These are phyloP conservation scores for Drosophila demipolita DNA, from an alignment of 2,888 invertebrate genomes.

Conservation along the genomic window DNA sequence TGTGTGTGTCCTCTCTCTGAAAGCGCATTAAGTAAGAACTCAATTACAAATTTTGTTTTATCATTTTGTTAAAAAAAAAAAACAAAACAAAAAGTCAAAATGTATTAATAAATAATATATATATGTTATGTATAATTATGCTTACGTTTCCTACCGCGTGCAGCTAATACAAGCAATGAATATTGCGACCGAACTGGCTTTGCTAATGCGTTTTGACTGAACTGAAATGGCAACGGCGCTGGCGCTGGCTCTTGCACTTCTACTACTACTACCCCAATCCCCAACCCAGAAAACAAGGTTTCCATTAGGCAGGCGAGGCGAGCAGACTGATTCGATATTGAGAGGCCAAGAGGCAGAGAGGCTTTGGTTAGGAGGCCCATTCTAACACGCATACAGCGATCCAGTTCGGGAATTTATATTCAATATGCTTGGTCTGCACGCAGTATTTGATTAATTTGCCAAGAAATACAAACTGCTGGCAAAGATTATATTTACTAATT, in stretches of 20 bases:
- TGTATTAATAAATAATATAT: slow-evolving; percentile 21
- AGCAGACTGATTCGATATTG: slow-evolving; percentile 30
- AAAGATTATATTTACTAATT: slow-evolving; percentile 18
- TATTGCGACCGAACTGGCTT: slow-evolving; percentile 56
- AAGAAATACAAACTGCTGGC: slow-evolving; percentile 15
- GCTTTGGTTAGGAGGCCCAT: slow-evolving; percentile 46
- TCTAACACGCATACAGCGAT: slow-evolving; percentile 24
- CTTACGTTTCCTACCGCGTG: slow-evolving; percentile 73
- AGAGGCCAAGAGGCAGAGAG: slow-evolving; percentile 22
- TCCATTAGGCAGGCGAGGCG: slow-evolving; percentile 56
- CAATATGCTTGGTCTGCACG: slow-evolving; percentile 68
- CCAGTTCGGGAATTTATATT: slow-evolving; percentile 59
- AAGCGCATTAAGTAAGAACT: slow-evolving; percentile 80
- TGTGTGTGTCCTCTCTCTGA: slow-evolving; percentile 81
- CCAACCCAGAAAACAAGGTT: slow-evolving; percentile 17
- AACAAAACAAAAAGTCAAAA: neutral
- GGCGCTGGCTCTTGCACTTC: slow-evolving; percentile 45
- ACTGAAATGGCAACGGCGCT: slow-evolving; percentile 46
- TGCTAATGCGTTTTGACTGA: slow-evolving; percentile 36
- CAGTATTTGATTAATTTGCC: slow-evolving; percentile 65
- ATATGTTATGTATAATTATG: slow-evolving; percentile 59
- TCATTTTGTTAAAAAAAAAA: slow-evolving; percentile 50
- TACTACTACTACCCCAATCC: slow-evolving; percentile 13
- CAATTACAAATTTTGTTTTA: slow-evolving; percentile 70
- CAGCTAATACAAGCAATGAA: slow-evolving; percentile 68